These are phyloP conservation scores for Drosophila infuscata DNA, from an alignment of 2,888 invertebrate genomes.

Conservation along the genomic window DNA sequence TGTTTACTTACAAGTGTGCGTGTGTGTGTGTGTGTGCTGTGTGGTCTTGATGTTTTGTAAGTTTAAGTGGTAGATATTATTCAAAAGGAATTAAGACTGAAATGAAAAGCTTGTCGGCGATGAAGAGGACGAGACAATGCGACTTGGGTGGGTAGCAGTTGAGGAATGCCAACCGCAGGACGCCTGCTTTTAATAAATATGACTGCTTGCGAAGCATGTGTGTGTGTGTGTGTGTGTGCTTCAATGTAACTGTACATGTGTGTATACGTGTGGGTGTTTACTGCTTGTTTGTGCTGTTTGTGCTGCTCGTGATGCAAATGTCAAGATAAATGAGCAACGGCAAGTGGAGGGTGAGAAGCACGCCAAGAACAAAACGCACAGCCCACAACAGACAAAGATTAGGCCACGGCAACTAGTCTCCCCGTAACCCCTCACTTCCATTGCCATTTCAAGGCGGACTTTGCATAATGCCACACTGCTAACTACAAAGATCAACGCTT, in stretches of 20 bases:
- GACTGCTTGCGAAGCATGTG: slow-evolving; percentile 53
- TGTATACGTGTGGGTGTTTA: slow-evolving; percentile 35
- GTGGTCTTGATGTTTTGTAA: slow-evolving; percentile 74
- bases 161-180: slow-evolving; percentile 60
- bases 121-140: slow-evolving; percentile 26
- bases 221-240: background rate
- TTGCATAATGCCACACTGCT: slow-evolving; percentile 44
- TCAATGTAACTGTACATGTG: slow-evolving; percentile 2
- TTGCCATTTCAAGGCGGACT: slow-evolving; percentile 45
- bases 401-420: slow-evolving; percentile 15
- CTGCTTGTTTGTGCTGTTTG: slow-evolving; percentile 58
- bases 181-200: slow-evolving; percentile 73
- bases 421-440: background rate
- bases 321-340: slow-evolving; percentile 69
- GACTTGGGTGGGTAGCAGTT: slow-evolving; percentile 23
- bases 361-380: slow-evolving; percentile 1
- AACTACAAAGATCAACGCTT: slow-evolving; percentile 63
- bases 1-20: slow-evolving; percentile 12
- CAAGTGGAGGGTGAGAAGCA: slow-evolving; percentile 14
- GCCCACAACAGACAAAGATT: slow-evolving; percentile 4
- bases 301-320: slow-evolving; percentile 69
- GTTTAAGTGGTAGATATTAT: slow-evolving; percentile 80
- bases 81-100: slow-evolving; percentile 78
- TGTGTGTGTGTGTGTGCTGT: slow-evolving; percentile 25
- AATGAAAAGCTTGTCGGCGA: slow-evolving; percentile 76